These are phyloP conservation scores for Leptodactylus fallax DNA, from an alignment of 2,797 vertebrate genomes.

Conservation along the genomic window DNA sequence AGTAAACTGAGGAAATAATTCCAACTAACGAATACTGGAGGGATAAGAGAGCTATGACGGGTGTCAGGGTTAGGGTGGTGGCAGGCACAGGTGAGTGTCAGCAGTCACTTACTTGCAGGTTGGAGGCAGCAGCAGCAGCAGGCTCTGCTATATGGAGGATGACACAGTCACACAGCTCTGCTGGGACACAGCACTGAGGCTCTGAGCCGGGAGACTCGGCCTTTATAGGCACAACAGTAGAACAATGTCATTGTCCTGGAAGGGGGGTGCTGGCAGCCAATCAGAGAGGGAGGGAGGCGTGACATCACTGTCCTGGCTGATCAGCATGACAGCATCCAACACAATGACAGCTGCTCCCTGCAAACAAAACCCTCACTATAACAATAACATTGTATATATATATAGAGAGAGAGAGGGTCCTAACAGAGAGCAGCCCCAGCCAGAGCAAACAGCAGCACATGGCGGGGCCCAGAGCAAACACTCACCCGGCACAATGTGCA, in stretches of 20 bases:
- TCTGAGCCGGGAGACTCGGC: slow-evolving; percentile 71
- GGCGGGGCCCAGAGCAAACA: slow-evolving; percentile 32
- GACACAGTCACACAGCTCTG: slow-evolving; percentile 47
- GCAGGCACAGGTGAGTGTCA: neutral
- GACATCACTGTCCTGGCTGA: slow-evolving; percentile 82
- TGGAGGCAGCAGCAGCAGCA: neutral
- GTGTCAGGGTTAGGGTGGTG: neutral
- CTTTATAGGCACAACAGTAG: slow-evolving; percentile 84
- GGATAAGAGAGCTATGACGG: neutral
- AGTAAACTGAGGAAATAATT: too few relatives aligned
- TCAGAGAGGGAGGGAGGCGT: slow-evolving; percentile 77
- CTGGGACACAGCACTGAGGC: slow-evolving; percentile 78
- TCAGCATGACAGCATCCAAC: slow-evolving; percentile 61
- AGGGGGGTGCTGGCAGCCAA: slow-evolving; percentile 80
- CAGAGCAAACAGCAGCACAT: slow-evolving; percentile 37
- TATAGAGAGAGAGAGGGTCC: neutral
- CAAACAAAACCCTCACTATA: slow-evolving; percentile 41
- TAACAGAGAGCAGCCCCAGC: slow-evolving; percentile 1
- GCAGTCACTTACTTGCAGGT: slow-evolving; percentile 35
- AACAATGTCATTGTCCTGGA: slow-evolving; percentile 81
- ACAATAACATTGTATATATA: slow-evolving; percentile 58
- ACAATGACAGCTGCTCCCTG: slow-evolving; percentile 65
- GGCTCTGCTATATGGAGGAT: slow-evolving; percentile 1
- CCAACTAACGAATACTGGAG: neutral
- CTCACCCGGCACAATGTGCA: slow-evolving; percentile 59